Percentiles rank a stretch among this genome's conserved stretches.
phyloP scores from a whole-genome alignment of 1,140 invertebrate genomes.

The Eumaeus atala region DNA sequence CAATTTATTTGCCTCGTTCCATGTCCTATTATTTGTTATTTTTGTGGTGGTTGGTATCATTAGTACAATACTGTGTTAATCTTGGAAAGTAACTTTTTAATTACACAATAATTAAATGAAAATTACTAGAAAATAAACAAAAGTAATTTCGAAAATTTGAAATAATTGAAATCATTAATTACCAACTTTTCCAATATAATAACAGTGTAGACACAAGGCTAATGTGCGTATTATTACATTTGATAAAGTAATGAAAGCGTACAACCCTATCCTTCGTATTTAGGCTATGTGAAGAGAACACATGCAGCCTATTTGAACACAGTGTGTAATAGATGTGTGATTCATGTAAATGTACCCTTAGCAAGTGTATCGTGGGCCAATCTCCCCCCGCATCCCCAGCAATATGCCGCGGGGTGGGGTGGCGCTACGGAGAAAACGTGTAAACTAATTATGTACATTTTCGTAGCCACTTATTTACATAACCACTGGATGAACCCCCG shows the following conservation, averaged over 20 bases:
- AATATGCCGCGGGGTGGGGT: slow-evolving; percentile 50
- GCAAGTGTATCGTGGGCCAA: slow-evolving; percentile 62
- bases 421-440: slow-evolving; percentile 58
- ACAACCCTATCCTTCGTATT: slow-evolving; percentile 55
- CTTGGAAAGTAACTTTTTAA: not conserved
- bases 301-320: slow-evolving; percentile 60
- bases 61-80: not conserved
- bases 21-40: not conserved
- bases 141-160: not conserved
- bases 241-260: slow-evolving; percentile 39
- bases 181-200: not conserved
- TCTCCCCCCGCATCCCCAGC: slow-evolving; percentile 37
- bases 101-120: slow-evolving; percentile 8
- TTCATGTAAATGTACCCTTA: slow-evolving; percentile 72
- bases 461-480: slow-evolving; percentile 74
- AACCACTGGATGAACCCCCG: slow-evolving; percentile 60
- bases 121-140: not conserved
- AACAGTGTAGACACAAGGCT: not conserved
- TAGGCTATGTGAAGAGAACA: slow-evolving; percentile 67
- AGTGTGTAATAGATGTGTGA: slow-evolving; percentile 65
- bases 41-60: not conserved
- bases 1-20: not conserved
- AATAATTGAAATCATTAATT: too few species aligned
- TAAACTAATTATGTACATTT: slow-evolving; percentile 74
- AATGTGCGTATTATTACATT: slow-evolving; percentile 10